Conservation (phyloP, 1,140 invertebrate species). For the Drosophila mayri region DNA sequence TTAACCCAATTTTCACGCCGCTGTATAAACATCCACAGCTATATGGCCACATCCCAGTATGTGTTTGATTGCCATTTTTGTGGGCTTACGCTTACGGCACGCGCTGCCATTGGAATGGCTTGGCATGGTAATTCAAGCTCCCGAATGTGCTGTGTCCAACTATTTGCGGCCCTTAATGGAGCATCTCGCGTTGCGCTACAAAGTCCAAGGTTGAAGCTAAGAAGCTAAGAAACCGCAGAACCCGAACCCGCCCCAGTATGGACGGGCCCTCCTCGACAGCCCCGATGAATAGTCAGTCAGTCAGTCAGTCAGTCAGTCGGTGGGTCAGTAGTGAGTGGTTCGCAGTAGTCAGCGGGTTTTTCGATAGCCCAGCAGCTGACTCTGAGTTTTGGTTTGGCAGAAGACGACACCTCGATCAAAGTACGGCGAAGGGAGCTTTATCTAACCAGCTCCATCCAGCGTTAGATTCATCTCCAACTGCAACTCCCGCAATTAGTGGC, state of each 20-base stretch:
- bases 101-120: slow-evolving; percentile 25
- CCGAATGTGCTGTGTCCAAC: slow-evolving; percentile 28
- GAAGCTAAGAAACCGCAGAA: not conserved
- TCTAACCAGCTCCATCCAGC: not conserved
- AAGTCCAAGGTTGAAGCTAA: slow-evolving; percentile 69
- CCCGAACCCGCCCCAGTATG: not conserved
- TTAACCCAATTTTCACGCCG: slow-evolving; percentile 69
- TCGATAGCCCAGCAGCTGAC: not conserved
- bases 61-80: slow-evolving; percentile 29
- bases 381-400: not conserved
- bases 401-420: slow-evolving; percentile 17
- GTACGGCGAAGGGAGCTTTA: not conserved
- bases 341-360: slow-evolving; percentile 1
- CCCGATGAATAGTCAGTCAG: not conserved
- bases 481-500: not conserved
- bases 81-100: slow-evolving; percentile 14
- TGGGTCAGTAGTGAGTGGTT: not conserved
- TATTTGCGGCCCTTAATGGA: slow-evolving; percentile 54
- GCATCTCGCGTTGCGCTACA: slow-evolving; percentile 60
- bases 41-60: slow-evolving; percentile 6
- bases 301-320: not conserved
- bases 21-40: slow-evolving; percentile 19
- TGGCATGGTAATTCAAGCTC: slow-evolving; percentile 28
- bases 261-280: slow-evolving; percentile 2
- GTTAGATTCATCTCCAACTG: no score